Evolutionary conservation across 2,113 vertebrate genomes (phyloP).

Genomic region (Cyprinus carpio): DNA sequence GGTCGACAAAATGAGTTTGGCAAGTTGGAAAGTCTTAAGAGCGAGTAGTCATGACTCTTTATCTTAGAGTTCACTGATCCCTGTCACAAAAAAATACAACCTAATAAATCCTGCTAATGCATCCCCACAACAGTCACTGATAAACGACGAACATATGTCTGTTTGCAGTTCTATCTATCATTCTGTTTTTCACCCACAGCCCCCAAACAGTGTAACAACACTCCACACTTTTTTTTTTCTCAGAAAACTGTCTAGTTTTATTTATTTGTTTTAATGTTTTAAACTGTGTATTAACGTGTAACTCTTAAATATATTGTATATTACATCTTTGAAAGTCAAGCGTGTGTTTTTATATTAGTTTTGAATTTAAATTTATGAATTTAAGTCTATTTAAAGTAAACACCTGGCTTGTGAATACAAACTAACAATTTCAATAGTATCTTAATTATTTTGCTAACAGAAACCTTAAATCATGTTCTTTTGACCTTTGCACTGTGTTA

Average conservation of each 20-base stretch:
- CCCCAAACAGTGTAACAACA: too few species aligned
- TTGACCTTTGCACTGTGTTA: background rate
- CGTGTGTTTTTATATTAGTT: background rate
- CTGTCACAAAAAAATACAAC: background rate
- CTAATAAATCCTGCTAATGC: conserved; percentile 7
- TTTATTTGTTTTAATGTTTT: too few species aligned
- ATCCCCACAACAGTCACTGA: background rate
- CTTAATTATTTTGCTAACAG: background rate
- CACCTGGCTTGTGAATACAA: background rate
- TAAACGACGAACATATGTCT: background rate
- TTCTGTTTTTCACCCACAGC: too few species aligned
- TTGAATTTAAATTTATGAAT: too few species aligned
- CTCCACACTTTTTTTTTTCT: too few species aligned
- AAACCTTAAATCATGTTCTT: background rate
- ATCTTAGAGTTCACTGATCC: background rate
- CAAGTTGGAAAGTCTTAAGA: conserved; percentile 7
- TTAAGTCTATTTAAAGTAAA: background rate
- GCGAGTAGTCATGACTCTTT: background rate
- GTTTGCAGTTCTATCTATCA: too few species aligned
- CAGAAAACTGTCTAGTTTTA: too few species aligned
- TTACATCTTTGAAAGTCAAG: background rate
- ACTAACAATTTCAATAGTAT: background rate
- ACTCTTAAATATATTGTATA: background rate
- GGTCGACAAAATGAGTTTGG: conserved; percentile 45
- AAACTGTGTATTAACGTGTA: too few species aligned